Evolutionary conservation across 2,113 vertebrate genomes (phyloP), one percentile per base, ranked within the genome.

Genomic region (Corythaixoides concolor): DNA sequence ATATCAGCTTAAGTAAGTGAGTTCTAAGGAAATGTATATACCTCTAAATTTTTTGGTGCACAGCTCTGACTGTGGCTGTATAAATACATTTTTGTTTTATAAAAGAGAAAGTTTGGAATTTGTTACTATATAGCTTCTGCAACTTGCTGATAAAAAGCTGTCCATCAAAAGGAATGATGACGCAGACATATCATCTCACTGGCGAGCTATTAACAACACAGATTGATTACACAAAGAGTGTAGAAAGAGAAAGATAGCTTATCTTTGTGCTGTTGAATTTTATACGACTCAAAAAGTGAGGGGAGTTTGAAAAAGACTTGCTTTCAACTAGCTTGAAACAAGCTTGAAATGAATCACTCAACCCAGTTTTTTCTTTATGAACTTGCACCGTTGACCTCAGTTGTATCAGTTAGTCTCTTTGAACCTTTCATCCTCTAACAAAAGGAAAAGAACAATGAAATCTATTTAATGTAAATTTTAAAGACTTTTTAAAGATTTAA

Each of bases 131-230:
- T 1, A 82, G 68, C 72, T 88, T 70, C 95, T 89, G 86, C 60
- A 92, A 88, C 16, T 59, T 37, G 47, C 84, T 95, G 96, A 96
- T 96, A 95, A 96, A 92, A 93, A 86, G 47, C 83, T 86, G 79
- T 92, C 88, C 79, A 74, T 95, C 92, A 93, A 90, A 92, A 70
- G 72, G 20, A 6, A 28, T 93, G 63, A 43, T 92, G 90, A 93
- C 0, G 6, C 58, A 80, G 64, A 78, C 6, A 2, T 52, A 80
- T 58, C 79, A 63, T 86, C 76, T 90, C 56, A 37, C 52, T 81
- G 47, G 5, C 0, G 19, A 94, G 47, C 83, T 67, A 78, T 90
- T 90, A 95, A 47, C 32, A 92, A 59, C 89, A 78, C 64, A 78
- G 67, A 75, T 49, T 90, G 90, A 78, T 95, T 84, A 32, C 72